These are phyloP conservation scores for Girardinus metallicus DNA, from an alignment of 2,797 vertebrate species.

Conservation along the genomic window DNA sequence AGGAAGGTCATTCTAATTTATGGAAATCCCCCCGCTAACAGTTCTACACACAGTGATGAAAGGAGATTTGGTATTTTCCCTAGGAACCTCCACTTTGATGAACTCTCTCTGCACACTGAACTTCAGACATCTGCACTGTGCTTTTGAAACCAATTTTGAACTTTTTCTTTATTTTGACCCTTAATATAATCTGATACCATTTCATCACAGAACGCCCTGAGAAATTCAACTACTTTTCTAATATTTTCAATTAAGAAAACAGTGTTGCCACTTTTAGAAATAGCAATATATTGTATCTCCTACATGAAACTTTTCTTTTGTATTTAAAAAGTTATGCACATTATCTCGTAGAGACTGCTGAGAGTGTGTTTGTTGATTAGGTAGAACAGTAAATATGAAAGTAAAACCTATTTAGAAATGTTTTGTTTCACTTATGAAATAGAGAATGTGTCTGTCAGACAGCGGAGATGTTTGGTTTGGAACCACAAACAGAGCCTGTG, in stretches of 20 bases:
- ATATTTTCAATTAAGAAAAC: background rate
- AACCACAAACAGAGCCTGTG: background rate
- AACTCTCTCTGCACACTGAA: background rate
- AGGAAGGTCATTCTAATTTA: background rate
- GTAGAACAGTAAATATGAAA: background rate
- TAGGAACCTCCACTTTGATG: background rate
- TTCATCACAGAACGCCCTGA: background rate
- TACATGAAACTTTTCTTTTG: background rate
- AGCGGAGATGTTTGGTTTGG: constrained; percentile 8
- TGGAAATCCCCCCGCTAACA: background rate
- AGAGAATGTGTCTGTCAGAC: background rate
- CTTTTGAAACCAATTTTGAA: background rate
- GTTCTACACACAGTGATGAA: background rate
- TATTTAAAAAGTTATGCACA: background rate
- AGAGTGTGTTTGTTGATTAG: background rate
- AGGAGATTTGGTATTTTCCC: background rate
- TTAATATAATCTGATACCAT: background rate
- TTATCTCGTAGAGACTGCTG: background rate
- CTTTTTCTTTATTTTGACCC: background rate
- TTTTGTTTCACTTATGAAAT: background rate
- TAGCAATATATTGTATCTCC: background rate
- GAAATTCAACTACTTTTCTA: background rate
- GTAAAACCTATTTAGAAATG: background rate
- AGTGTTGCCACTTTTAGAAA: background rate
- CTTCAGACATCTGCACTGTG: background rate